phyloP scores from a whole-genome alignment of 2,888 invertebrate genomes.

The Caradrina clavipalpis region DNA sequence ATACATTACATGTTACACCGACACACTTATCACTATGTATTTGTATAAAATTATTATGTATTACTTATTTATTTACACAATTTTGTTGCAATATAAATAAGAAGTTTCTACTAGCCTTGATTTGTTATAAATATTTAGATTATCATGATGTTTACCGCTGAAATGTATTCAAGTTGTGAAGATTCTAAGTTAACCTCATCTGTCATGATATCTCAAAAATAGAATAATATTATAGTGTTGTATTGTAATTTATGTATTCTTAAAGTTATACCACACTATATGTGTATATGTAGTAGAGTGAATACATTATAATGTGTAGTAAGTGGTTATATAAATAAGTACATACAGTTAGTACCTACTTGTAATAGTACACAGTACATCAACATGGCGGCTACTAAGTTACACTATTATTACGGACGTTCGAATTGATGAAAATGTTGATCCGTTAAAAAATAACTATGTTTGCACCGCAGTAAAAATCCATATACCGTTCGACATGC shows the following conservation, averaged over 20 bases:
- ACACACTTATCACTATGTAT: constrained; percentile 14
- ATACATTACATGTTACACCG: constrained; percentile 9
- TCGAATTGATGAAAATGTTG: background rate
- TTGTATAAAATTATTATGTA: constrained; percentile 1
- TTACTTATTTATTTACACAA: background rate
- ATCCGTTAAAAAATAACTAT: background rate
- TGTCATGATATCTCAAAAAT: constrained; percentile 14
- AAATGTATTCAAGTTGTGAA: background rate
- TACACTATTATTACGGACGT: background rate
- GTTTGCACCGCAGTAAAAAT: background rate
- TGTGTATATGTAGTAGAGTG: background rate
- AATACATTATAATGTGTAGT: background rate
- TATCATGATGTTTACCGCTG: background rate
- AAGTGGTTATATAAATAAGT: constrained; percentile 27
- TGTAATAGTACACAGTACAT: constrained; percentile 19
- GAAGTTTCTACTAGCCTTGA: background rate
- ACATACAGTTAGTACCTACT: constrained; percentile 19
- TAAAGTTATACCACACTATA: background rate
- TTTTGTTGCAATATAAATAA: background rate
- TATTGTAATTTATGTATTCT: constrained; percentile 6
- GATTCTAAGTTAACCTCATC: constrained; percentile 4
- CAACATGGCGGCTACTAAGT: constrained; percentile 45
- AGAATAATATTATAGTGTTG: background rate
- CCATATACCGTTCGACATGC: background rate
- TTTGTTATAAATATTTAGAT: background rate